A percentile compares a stretch with the other conserved stretches of the same genome.
These are phyloP conservation scores for Oreohelix idahoensis DNA, from an alignment of 1,140 invertebrate species.

Conservation along the genomic window DNA sequence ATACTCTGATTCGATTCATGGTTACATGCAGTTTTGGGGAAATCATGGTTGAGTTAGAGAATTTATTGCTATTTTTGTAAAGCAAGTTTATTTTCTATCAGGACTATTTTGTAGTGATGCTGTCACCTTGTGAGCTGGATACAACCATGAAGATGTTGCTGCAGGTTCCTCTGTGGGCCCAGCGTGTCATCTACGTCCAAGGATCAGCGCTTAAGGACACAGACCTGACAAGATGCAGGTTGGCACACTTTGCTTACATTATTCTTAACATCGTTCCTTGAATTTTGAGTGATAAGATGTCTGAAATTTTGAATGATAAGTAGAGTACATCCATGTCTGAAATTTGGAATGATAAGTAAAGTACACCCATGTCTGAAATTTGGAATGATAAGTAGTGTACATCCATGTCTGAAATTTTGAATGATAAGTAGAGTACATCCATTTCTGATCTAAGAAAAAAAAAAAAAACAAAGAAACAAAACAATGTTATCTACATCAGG, in stretches of 20 bases:
- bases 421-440: not conserved
- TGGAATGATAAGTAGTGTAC: not conserved
- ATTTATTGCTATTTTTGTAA: too few relatives aligned
- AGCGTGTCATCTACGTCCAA: slow-evolving; percentile 97
- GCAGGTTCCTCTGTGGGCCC: slow-evolving; percentile 97
- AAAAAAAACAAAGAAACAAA: too few relatives aligned
- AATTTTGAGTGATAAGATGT: not conserved
- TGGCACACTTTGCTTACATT: not conserved
- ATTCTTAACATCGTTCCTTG: not conserved
- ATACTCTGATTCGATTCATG: too few relatives aligned
- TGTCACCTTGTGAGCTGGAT: slow-evolving; percentile 97
- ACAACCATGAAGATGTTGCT: slow-evolving; percentile 98
- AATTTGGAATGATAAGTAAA: not conserved
- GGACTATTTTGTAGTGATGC: slow-evolving; percentile 95
- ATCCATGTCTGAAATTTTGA: not conserved
- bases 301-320: not conserved
- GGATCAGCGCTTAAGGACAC: slow-evolving; percentile 94
- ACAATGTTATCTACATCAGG: too few relatives aligned
- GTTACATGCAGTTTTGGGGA: too few relatives aligned
- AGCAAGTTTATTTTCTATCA: slow-evolving; percentile 71
- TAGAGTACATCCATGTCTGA: not conserved
- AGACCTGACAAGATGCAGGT: slow-evolving; percentile 89
- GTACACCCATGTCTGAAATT: too few relatives aligned
- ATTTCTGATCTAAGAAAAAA: too few relatives aligned
- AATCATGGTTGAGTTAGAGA: too few relatives aligned